Percentiles rank a stretch among this genome's conserved stretches.
These are phyloP conservation scores for Pristiophorus japonicus DNA, from an alignment of 2,113 vertebrate species.

Conservation along the genomic window DNA sequence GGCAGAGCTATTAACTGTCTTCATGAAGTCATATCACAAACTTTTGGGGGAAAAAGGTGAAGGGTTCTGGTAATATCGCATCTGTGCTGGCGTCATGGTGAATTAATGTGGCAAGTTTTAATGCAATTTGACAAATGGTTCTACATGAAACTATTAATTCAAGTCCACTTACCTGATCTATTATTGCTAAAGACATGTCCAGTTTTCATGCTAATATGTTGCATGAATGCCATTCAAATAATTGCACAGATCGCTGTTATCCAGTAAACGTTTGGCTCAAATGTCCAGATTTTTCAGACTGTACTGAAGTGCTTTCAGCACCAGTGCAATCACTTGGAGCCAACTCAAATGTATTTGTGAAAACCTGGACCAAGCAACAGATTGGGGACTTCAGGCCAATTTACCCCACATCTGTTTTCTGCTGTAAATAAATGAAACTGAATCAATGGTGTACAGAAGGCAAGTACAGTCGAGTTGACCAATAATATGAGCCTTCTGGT, in stretches of 20 bases:
- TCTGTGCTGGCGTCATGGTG: background rate
- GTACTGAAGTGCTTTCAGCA: background rate
- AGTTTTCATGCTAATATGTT: background rate
- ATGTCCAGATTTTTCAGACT: background rate
- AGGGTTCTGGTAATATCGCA: background rate
- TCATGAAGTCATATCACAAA: no score
- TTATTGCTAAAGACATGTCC: background rate
- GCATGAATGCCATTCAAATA: background rate
- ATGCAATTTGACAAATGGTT: background rate
- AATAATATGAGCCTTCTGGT: no score
- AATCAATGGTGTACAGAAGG: background rate
- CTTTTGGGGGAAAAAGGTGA: no score
- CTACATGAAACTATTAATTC: background rate
- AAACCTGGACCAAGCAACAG: background rate
- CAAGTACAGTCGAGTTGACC: background rate
- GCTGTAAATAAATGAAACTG: slow-evolving; percentile 2
- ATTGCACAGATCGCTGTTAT: background rate
- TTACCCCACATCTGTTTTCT: slow-evolving; percentile 25
- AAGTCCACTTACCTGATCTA: background rate
- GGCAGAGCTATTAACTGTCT: background rate
- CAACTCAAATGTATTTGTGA: background rate
- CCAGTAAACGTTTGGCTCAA: background rate
- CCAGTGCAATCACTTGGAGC: background rate
- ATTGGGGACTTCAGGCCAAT: background rate
- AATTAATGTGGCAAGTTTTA: background rate